These are phyloP conservation scores for Punctoribates punctum DNA, from an alignment of 2,888 invertebrate genomes.

Conservation along the genomic window DNA sequence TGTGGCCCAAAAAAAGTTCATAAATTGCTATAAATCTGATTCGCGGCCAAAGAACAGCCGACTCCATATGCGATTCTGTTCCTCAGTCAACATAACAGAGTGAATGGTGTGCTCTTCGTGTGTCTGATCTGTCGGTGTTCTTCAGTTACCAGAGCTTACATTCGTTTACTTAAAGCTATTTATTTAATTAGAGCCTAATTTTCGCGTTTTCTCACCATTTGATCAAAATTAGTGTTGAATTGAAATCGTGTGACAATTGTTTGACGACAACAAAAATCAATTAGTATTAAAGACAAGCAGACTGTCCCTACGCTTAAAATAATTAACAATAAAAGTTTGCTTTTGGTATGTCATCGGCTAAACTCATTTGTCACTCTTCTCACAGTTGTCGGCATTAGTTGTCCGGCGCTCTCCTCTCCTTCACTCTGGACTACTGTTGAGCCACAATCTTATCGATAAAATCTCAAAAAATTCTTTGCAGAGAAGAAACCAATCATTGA, in stretches of 20 bases:
- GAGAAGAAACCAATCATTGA: too few relatives aligned
- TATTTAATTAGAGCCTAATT: background rate
- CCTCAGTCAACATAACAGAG: too few relatives aligned
- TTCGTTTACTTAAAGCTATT: background rate
- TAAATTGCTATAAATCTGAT: too few relatives aligned
- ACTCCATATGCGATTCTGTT: too few relatives aligned
- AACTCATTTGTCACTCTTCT: background rate
- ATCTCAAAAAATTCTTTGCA: too few relatives aligned
- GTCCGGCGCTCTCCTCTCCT: background rate
- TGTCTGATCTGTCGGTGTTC: background rate
- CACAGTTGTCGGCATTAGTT: background rate
- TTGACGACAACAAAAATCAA: conserved; percentile 17
- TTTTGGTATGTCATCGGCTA: background rate
- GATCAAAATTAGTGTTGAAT: conserved; percentile 23
- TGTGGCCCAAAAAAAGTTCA: too few relatives aligned
- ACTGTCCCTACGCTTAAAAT: background rate
- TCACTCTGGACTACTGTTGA: background rate
- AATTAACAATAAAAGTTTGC: conserved; percentile 25
- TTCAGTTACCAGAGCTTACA: background rate
- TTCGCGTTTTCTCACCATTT: background rate
- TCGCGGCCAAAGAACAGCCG: too few relatives aligned
- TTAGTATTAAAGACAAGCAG: background rate
- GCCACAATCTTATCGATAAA: too few relatives aligned
- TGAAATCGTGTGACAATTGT: conserved; percentile 5
- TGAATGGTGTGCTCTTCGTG: too few relatives aligned